These are phyloP conservation scores for Philhelius pedissequus DNA, from an alignment of 2,888 invertebrate species.

Conservation along the genomic window DNA sequence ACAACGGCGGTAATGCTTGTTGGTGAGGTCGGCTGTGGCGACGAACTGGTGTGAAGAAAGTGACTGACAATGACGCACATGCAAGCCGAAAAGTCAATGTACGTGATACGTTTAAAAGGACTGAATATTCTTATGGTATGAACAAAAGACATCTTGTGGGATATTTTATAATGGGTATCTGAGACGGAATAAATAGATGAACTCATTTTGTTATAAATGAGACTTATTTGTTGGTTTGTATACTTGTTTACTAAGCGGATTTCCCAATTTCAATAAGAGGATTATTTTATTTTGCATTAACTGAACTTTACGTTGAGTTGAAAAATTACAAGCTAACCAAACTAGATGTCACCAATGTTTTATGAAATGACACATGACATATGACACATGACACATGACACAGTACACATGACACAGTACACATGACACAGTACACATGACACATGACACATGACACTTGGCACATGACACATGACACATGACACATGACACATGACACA, in stretches of 20 bases:
- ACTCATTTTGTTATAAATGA: not conserved
- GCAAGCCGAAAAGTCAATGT: slow-evolving; percentile 38
- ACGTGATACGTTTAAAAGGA: slow-evolving; percentile 43
- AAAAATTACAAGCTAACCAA: too few relatives aligned
- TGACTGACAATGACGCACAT: too few relatives aligned
- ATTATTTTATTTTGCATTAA: not conserved
- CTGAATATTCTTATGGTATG: not conserved
- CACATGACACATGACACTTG: too few relatives aligned
- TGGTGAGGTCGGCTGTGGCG: not conserved
- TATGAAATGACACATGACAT: too few relatives aligned
- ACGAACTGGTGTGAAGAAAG: not conserved
- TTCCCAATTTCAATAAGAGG: not conserved
- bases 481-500: too few relatives aligned
- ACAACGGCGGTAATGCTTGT: too few relatives aligned
- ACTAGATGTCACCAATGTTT: too few relatives aligned
- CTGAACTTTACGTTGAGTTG: not conserved
- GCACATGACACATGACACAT: too few relatives aligned
- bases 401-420: too few relatives aligned
- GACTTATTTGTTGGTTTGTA: not conserved
- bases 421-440: too few relatives aligned
- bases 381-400: too few relatives aligned
- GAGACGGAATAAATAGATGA: not conserved
- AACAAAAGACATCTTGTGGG: not conserved
- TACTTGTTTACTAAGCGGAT: not conserved
- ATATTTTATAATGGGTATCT: not conserved